Evolutionary conservation across 2,113 vertebrate genomes (phyloP).

Genomic region (Chinchilla lanigera): DNA sequence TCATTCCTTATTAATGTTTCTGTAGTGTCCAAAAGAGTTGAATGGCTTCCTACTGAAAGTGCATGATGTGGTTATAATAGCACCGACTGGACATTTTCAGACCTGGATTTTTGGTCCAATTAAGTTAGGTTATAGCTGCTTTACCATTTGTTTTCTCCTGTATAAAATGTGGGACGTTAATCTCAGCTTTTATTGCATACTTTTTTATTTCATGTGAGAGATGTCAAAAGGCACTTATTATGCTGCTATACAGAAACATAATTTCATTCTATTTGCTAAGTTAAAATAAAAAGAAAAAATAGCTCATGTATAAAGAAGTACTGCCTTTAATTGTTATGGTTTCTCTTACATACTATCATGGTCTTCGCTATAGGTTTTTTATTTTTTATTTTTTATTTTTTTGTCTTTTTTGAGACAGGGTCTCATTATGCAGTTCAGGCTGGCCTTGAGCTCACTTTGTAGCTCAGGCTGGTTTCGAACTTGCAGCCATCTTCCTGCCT

Average conservation of each 20-base stretch:
- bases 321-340: neutral
- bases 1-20: neutral
- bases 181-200: neutral
- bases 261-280: conserved; percentile 14
- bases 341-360: neutral
- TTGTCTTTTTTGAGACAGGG: too few species aligned
- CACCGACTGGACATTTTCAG: neutral
- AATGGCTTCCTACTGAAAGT: conserved; percentile 12
- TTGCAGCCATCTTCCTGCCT: too few species aligned
- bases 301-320: neutral
- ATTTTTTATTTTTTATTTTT: neutral
- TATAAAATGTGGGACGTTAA: neutral
- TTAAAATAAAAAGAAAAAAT: conserved; percentile 19
- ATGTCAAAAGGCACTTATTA: conserved; percentile 32
- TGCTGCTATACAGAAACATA: neutral
- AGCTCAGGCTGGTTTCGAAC: too few species aligned
- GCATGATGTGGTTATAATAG: neutral
- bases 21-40: conserved; percentile 5
- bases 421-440: too few species aligned
- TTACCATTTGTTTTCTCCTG: conserved; percentile 17
- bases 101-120: neutral
- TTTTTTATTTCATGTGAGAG: neutral
- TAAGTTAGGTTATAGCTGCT: neutral
- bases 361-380: neutral
- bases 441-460: too few species aligned